phyloP scores from a whole-genome alignment of 2,113 vertebrate genomes.

The Clarias batrachus region DNA sequence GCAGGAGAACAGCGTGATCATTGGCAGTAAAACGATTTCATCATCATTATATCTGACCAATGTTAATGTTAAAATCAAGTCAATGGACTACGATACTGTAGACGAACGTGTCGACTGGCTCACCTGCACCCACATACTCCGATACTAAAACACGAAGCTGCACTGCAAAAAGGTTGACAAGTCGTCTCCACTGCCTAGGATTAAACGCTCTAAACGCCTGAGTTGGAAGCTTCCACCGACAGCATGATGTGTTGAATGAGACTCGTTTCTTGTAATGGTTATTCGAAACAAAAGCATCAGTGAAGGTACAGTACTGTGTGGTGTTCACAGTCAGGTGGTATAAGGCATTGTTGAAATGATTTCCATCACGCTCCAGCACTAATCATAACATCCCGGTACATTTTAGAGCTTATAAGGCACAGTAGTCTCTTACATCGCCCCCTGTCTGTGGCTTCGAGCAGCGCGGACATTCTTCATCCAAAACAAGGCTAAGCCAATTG shows the following conservation, averaged over 20 bases:
- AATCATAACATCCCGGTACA: background rate
- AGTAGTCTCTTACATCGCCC: constrained; percentile 25
- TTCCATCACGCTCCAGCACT: background rate
- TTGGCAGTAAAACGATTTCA: background rate
- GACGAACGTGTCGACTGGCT: background rate
- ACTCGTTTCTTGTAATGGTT: background rate
- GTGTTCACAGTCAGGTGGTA: constrained; percentile 36
- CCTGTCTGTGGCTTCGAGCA: constrained; percentile 10
- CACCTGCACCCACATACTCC: background rate
- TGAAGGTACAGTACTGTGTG: background rate
- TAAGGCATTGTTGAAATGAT: constrained; percentile 36
- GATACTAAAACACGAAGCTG: background rate
- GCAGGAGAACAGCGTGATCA: background rate
- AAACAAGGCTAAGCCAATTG: background rate
- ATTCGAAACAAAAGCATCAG: background rate
- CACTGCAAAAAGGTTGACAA: background rate
- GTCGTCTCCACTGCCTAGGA: background rate
- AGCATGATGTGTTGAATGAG: background rate
- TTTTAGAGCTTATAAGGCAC: constrained; percentile 39
- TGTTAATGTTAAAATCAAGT: background rate
- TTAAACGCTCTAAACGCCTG: background rate
- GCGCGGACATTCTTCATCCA: background rate
- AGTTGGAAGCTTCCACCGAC: background rate
- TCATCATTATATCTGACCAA: background rate
- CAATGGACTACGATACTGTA: background rate